Evolutionary conservation across 2,113 vertebrate genomes (phyloP), one percentile per base, ranked within the genome.

Genomic region (Nesoenas mayeri): DNA sequence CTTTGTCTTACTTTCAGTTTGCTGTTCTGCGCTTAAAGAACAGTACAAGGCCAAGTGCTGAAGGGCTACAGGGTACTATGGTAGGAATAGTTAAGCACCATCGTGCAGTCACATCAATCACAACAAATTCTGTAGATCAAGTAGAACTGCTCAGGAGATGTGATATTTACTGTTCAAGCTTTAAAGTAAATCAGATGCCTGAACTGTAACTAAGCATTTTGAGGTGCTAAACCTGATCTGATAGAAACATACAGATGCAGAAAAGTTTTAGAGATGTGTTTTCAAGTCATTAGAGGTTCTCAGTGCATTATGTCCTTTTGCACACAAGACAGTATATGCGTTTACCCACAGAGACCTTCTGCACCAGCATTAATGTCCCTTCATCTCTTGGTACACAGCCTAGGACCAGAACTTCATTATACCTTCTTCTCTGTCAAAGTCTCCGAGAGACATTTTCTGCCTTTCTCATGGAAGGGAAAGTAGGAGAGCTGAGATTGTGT

Each of bases 361-460:
- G 2, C 6, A 2, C 12, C 42, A 51, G 5, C 10, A 20, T 40
- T 54, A 67, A 12, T 62, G 47, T 9, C 8, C 14, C 4, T 62
- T 29, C 17, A 26, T 8, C 9, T 32, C 15, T 24, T 38, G 19
- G 9, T 50, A 66, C 10, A 17, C 7, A 47, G 13, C 4, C 18
- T 85, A 31, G 19, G 31, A 64, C 6, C 9, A 62, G 36, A 79
- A 20, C 12, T 31, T 58, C 9, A n/a, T 11, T 2, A 40, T 57
- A 15, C 75, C 34, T 34, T 79, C 38, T 47, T 61, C 31, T 48
- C 24, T 34, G 12, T 11, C 22, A 62, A 64, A 48, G 31, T 11
- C 28, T 80, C 1, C 0, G 6, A 10, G 5, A 83, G 25, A 57
- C 4, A 13, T 15, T 40, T 5, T 11, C n/a, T 71, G 31, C 16